Conservation (phyloP, 2,888 invertebrate species). For the Zaprionus obscuricornis region DNA sequence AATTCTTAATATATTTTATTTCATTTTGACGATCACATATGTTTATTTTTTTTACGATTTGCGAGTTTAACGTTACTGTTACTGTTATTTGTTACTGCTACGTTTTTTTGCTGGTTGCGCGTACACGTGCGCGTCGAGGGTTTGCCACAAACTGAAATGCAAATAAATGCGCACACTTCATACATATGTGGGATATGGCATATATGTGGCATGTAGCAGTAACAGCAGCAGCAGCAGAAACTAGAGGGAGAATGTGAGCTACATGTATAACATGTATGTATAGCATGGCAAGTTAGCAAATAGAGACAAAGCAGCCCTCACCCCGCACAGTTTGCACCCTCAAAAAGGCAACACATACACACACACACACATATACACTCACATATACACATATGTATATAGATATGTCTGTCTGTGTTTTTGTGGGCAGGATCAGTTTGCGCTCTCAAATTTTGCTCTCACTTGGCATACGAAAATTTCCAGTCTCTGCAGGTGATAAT, state of each 20-base stretch:
- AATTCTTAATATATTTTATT: too few species aligned
- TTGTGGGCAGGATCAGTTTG: constrained; percentile 56
- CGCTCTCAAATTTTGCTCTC: constrained; percentile 34
- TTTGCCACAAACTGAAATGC: constrained; percentile 70
- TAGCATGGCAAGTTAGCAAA: too few species aligned
- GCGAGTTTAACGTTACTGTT: too few species aligned
- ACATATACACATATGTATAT: constrained; percentile 1
- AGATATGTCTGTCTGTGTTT: constrained; percentile 11
- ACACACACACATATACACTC: background rate
- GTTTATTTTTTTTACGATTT: background rate
- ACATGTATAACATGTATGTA: too few species aligned
- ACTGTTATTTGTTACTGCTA: too few species aligned
- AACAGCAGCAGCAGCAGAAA: background rate
- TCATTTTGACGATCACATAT: too few species aligned
- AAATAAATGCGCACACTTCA: constrained; percentile 55
- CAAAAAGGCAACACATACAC: constrained; percentile 29
- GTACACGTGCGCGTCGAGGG: constrained; percentile 61
- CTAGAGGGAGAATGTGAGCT: constrained; percentile 2
- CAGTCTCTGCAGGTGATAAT: constrained; percentile 68
- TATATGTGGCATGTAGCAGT: background rate
- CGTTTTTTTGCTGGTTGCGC: constrained; percentile 33
- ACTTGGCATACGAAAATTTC: constrained; percentile 26
- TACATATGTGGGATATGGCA: constrained; percentile 31
- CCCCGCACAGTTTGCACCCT: constrained; percentile 38
- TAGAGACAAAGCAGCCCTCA: constrained; percentile 31